Evolutionary conservation across 2,797 vertebrate genomes (phyloP), one percentile per base, ranked within the genome.

Genomic region (Mus minutoides): DNA sequence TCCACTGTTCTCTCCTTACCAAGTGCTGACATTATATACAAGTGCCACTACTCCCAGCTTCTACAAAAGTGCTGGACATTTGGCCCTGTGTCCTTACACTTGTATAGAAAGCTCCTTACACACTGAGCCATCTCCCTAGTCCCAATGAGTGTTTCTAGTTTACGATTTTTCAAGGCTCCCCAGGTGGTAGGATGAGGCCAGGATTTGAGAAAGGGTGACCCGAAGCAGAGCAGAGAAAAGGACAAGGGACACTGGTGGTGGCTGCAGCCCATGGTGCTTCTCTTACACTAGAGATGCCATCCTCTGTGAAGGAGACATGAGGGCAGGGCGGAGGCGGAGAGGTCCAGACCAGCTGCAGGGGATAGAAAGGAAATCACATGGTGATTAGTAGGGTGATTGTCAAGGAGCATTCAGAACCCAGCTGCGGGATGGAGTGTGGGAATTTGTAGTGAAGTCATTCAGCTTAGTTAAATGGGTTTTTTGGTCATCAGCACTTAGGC

Each of bases 401-500:
- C 75, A 77, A 96, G 92, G 79, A 77, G 91, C 91, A 96, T 97
- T 97, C 92, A 97, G 95, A 97, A n/a, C 75, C 96, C 97, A 96
- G 96, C 96, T 96, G 97, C 84, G 93, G 73, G 80, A 62, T 24
- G 62, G 94, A 86, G 80, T 95, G 71, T 88, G 40, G 49, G 84
- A 82, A 92, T 93, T 3, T 76, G 49, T 76, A 31, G 92, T 88
- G 83, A 75, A 95, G 60, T 73, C 64, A 88, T 95, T 88, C 62
- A 49, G 83, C 89, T 95, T 76, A 22, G 64, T 90, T 75, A n/a
- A 83, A 24, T 24, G 19, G 17, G 62, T 79, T 79, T 69, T 73
- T 73, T 83, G 76, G 56, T 62, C 13, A 26, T 95, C 83, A 89
- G 91, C 90, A 94, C 19, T 95, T 92, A 82, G 46, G 54, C 71